Percentiles rank a stretch among this genome's conserved stretches.
phyloP scores from a whole-genome alignment of 2,888 invertebrate genomes.

The Tuberolachnus salignus region DNA sequence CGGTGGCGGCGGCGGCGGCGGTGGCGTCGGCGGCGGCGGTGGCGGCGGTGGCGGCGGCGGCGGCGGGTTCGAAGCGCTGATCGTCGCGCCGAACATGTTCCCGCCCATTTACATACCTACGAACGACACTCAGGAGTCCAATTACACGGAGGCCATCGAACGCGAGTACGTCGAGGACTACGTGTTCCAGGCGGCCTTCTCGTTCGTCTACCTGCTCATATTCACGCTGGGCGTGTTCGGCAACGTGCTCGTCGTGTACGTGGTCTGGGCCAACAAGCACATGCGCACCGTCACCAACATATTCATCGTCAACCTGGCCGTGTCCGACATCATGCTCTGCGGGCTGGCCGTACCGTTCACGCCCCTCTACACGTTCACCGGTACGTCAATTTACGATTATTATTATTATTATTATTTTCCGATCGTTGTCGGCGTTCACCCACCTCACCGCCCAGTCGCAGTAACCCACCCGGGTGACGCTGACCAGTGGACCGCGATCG shows the following conservation, averaged over 20 bases:
- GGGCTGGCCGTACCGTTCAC: conserved; percentile 95
- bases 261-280: conserved; percentile 87
- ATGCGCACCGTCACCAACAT: conserved; percentile 99
- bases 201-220: conserved; percentile 76
- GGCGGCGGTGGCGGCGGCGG: background rate
- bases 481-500: too few species aligned
- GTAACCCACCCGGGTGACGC: too few species aligned
- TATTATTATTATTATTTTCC: too few species aligned
- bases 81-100: conserved; percentile 42
- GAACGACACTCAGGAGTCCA: background rate
- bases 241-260: conserved; percentile 90
- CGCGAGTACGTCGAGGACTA: conserved; percentile 57
- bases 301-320: conserved; percentile 94
- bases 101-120: conserved; percentile 36
- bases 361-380: conserved; percentile 89
- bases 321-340: conserved; percentile 93
- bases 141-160: conserved; percentile 41
- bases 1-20: background rate
- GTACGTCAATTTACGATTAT: conserved; percentile 62
- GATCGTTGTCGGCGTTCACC: too few species aligned
- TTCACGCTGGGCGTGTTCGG: conserved; percentile 87
- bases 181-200: conserved; percentile 73
- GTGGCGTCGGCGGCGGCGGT: background rate
- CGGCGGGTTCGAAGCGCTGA: conserved; percentile 46
- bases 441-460: too few species aligned